phyloP scores from a whole-genome alignment of 1,140 invertebrate genomes.

The Lineus longissimus region DNA sequence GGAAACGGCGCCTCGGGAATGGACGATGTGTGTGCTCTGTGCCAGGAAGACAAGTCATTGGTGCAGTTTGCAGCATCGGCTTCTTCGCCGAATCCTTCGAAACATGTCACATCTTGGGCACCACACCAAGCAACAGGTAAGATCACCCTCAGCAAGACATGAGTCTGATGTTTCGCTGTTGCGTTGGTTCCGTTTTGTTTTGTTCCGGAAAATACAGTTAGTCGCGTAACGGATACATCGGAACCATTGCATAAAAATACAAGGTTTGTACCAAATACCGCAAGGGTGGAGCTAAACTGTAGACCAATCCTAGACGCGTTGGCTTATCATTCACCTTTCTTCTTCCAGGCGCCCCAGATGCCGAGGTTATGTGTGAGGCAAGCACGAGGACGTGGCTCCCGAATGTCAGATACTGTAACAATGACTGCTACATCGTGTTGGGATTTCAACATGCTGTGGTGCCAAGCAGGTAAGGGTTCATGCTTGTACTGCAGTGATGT shows the following conservation, averaged over 20 bases:
- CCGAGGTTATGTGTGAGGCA: slow-evolving; percentile 25
- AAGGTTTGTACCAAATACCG: no score
- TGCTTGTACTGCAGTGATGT: no score
- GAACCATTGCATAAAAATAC: no score
- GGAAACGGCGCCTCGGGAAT: slow-evolving; percentile 13
- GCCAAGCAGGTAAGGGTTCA: slow-evolving; percentile 24
- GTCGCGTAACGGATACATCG: no score
- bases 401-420: slow-evolving; percentile 16
- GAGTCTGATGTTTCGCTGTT: background rate
- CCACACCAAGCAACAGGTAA: slow-evolving; percentile 38
- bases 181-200: background rate
- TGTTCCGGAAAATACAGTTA: background rate
- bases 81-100: slow-evolving; percentile 21
- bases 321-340: no score
- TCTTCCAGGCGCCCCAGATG: slow-evolving; percentile 31
- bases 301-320: no score
- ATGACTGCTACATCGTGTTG: slow-evolving; percentile 28
- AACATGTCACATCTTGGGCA: slow-evolving; percentile 15
- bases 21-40: slow-evolving; percentile 21
- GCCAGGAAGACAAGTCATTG: slow-evolving; percentile 21
- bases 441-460: slow-evolving; percentile 22
- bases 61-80: slow-evolving; percentile 35
- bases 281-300: no score
- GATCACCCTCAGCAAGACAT: background rate
- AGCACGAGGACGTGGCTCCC: slow-evolving; percentile 30